Conservation (phyloP, 2,113 vertebrate genomes). For the Thermophis baileyi region DNA sequence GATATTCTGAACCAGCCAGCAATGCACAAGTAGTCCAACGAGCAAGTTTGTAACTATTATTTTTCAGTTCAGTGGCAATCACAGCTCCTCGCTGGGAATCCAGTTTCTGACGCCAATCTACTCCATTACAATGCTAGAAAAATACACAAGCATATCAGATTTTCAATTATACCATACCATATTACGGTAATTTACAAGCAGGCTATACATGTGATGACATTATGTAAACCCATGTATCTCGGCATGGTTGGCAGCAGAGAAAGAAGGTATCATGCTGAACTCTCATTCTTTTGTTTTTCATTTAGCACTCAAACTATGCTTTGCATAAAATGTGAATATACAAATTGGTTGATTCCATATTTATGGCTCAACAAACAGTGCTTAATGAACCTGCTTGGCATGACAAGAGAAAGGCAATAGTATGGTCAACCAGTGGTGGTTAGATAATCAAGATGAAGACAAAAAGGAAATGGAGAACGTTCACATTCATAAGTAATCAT, state of each 20-base stretch:
- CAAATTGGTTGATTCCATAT: background rate
- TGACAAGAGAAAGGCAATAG: background rate
- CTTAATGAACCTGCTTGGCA: background rate
- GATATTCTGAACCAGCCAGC: slow-evolving; percentile 94
- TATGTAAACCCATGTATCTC: background rate
- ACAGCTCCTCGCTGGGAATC: slow-evolving; percentile 97
- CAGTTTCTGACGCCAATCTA: slow-evolving; percentile 98
- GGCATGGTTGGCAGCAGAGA: background rate
- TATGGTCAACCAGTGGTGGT: background rate
- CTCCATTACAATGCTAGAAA: slow-evolving; percentile 90
- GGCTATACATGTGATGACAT: background rate
- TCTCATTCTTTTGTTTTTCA: background rate
- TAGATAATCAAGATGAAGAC: accelerated
- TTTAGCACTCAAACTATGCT: background rate
- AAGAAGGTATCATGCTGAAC: background rate
- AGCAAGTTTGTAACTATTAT: slow-evolving; percentile 98
- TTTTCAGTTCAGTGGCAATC: slow-evolving; percentile 97
- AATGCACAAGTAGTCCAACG: slow-evolving; percentile 96
- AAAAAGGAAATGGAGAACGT: accelerated
- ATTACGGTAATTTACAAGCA: background rate
- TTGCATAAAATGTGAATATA: background rate
- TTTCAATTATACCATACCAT: background rate
- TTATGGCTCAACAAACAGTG: background rate
- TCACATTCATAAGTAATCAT: background rate
- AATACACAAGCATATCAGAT: background rate